These are phyloP conservation scores for Drosophila quinaria DNA, from an alignment of 2,888 invertebrate species.

Conservation along the genomic window DNA sequence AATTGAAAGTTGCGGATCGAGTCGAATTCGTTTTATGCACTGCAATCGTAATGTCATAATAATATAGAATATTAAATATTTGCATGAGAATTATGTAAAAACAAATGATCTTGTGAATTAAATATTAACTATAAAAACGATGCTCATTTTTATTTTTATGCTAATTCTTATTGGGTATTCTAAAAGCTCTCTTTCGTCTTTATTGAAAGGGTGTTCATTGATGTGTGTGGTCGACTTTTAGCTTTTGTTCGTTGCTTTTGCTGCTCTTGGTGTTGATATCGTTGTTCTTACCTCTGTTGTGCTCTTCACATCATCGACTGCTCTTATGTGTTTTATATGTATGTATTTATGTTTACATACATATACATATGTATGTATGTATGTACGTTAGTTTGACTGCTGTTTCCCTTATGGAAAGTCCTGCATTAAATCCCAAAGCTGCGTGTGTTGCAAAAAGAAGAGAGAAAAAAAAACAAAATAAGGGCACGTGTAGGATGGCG, in stretches of 20 bases:
- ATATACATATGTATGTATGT: conserved; percentile 29
- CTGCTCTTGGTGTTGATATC: conserved; percentile 47
- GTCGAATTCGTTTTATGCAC: conserved; percentile 22
- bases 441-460: conserved; percentile 53
- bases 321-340: conserved; percentile 43
- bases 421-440: conserved; percentile 54
- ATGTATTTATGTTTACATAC: conserved; percentile 26
- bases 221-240: background rate
- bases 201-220: conserved; percentile 23
- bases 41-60: conserved; percentile 5
- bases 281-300: conserved; percentile 28
- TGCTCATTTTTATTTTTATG: background rate
- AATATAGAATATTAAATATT: background rate
- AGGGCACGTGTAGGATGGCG: conserved; percentile 81
- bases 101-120: background rate
- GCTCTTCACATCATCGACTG: conserved; percentile 60
- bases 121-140: background rate
- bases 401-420: conserved; percentile 43
- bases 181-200: background rate
- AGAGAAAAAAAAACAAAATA: conserved; percentile 66
- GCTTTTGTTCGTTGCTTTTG: conserved; percentile 10
- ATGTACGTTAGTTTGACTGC: conserved; percentile 14
- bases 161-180: background rate
- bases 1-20: conserved; percentile 10
- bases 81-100: background rate